phyloP scores from a whole-genome alignment of 2,113 vertebrate genomes.

The Pachyramphus minor region DNA sequence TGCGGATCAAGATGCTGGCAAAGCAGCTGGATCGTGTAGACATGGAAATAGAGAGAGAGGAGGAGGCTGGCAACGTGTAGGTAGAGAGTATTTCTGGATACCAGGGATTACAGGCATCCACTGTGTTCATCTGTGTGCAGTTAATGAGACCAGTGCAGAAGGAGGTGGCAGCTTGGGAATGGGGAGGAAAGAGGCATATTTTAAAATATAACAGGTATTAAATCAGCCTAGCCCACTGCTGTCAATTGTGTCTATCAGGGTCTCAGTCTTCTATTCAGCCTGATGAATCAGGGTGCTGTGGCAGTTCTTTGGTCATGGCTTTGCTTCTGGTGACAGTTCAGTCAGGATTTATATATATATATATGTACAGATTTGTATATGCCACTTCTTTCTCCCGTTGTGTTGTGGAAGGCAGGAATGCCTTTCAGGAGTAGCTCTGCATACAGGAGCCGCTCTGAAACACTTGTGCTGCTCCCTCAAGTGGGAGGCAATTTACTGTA shows the following conservation, averaged over 20 bases:
- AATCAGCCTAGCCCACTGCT: not conserved
- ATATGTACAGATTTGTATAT: not conserved
- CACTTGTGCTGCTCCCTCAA: not conserved
- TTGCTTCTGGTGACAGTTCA: not conserved
- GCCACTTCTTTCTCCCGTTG: not conserved
- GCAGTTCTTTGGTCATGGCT: not conserved
- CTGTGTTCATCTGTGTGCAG: not conserved
- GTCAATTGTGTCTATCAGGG: not conserved
- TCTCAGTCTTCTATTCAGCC: not conserved
- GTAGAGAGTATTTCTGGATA: conserved; percentile 24
- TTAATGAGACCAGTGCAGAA: not conserved
- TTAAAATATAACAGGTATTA: not conserved
- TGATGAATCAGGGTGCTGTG: not conserved
- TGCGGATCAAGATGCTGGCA: conserved; percentile 64
- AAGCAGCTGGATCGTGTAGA: conserved; percentile 73
- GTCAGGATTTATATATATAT: not conserved
- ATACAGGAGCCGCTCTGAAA: conserved; percentile 38
- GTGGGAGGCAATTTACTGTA: conserved; percentile 66
- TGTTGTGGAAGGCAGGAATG: not conserved
- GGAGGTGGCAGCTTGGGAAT: not conserved
- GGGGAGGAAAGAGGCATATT: not conserved
- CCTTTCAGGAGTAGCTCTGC: conserved; percentile 16
- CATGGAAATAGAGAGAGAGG: conserved; percentile 65
- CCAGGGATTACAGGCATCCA: not conserved
- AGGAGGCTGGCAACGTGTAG: conserved; percentile 75